Conservation (phyloP, 1,140 invertebrate genomes). For the Lamellibrachia luymesi region DNA sequence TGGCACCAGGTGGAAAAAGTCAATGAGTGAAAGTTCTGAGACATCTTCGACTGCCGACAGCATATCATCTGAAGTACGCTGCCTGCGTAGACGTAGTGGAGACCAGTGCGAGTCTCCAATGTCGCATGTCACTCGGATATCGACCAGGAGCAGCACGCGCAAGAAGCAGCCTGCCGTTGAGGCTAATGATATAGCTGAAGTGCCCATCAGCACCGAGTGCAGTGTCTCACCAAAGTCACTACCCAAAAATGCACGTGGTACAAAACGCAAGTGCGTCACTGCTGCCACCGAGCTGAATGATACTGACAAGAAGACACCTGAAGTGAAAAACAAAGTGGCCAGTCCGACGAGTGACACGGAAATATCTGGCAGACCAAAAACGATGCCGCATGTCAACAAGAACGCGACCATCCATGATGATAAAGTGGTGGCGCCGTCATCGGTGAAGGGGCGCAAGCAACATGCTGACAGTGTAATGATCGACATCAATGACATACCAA, state of each 20-base stretch:
- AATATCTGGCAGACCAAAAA: background rate
- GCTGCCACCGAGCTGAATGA: background rate
- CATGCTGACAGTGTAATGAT: background rate
- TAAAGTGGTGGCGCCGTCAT: background rate
- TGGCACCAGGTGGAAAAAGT: background rate
- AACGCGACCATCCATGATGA: background rate
- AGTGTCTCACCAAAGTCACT: background rate
- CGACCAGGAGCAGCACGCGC: background rate
- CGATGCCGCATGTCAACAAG: background rate
- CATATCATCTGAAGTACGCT: background rate
- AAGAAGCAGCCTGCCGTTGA: background rate
- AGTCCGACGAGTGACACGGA: background rate
- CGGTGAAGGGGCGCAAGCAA: background rate
- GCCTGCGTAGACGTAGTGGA: background rate
- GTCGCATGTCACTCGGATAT: background rate
- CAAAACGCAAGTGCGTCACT: background rate
- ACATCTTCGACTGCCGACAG: background rate
- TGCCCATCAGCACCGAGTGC: background rate
- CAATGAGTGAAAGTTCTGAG: background rate
- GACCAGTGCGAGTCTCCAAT: background rate
- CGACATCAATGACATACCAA: background rate
- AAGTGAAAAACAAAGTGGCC: background rate
- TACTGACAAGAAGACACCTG: background rate
- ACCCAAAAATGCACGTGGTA: background rate
- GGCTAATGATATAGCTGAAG: background rate